Percentiles rank a stretch among this genome's conserved stretches.
Evolutionary conservation across 2,888 invertebrate genomes (phyloP).

Genomic region (Amorpha juglandis): DNA sequence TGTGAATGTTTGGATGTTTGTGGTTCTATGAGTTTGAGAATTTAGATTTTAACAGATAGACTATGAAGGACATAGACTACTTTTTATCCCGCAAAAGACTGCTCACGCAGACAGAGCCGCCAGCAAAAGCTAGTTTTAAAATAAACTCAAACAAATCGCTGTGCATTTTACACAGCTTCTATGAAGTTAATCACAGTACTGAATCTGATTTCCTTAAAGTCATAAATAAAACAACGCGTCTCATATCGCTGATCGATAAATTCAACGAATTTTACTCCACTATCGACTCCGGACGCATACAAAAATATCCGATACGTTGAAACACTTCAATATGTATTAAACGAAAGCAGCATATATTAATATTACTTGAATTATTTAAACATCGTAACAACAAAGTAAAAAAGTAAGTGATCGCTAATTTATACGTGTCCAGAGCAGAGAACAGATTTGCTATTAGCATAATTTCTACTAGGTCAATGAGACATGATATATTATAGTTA

Average conservation of each 20-base stretch:
- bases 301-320: conserved; percentile 19
- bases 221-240: conserved; percentile 28
- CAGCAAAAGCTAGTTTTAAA: too few relatives aligned
- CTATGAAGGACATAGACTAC: too few relatives aligned
- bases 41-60: too few relatives aligned
- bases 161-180: conserved; percentile 2
- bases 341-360: not conserved
- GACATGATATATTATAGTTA: not conserved
- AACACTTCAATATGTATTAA: conserved; percentile 5
- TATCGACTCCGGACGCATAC: conserved; percentile 21
- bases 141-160: not conserved
- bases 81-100: too few relatives aligned
- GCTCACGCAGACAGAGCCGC: too few relatives aligned
- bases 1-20: too few relatives aligned
- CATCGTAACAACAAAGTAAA: too few relatives aligned
- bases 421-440: not conserved
- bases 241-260: conserved; percentile 18
- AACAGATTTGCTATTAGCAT: not conserved
- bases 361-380: too few relatives aligned
- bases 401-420: not conserved
- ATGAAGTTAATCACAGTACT: conserved; percentile 22
- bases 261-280: conserved; percentile 23
- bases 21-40: too few relatives aligned
- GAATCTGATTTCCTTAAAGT: conserved; percentile 25
- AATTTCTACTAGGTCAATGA: not conserved